Conservation (phyloP, 2,797 vertebrate genomes). For the Mormyrops attenuatus region DNA sequence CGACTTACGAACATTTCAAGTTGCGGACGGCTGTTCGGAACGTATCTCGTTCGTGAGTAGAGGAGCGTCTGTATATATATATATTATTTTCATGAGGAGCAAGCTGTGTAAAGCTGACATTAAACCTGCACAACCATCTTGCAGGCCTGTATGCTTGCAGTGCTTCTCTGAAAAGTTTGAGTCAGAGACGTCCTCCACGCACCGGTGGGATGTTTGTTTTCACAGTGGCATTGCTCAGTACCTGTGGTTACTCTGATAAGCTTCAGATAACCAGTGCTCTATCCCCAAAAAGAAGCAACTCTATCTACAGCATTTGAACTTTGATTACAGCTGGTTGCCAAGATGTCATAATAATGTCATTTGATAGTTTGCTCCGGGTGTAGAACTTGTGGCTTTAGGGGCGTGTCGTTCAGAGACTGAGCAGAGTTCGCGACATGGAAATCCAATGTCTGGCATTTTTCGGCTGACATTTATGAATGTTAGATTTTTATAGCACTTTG, state of each 20-base stretch:
- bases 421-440: background rate
- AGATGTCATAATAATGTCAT: background rate
- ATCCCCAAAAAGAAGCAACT: background rate
- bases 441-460: background rate
- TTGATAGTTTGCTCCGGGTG: background rate
- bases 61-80: no score
- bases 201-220: background rate
- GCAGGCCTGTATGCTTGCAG: background rate
- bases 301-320: background rate
- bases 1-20: no score
- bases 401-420: background rate
- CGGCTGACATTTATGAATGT: background rate
- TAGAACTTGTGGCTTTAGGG: background rate
- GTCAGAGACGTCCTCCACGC: background rate
- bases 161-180: background rate
- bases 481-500: background rate
- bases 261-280: background rate
- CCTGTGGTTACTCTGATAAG: background rate
- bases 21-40: no score
- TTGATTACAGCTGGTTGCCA: background rate
- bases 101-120: background rate
- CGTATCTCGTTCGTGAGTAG: no score
- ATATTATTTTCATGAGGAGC: background rate
- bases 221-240: background rate
- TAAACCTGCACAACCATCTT: background rate